Base-by-base conservation (phyloP, 2,113 vertebrate species). In the Sylvilagus bachmani region DNA sequence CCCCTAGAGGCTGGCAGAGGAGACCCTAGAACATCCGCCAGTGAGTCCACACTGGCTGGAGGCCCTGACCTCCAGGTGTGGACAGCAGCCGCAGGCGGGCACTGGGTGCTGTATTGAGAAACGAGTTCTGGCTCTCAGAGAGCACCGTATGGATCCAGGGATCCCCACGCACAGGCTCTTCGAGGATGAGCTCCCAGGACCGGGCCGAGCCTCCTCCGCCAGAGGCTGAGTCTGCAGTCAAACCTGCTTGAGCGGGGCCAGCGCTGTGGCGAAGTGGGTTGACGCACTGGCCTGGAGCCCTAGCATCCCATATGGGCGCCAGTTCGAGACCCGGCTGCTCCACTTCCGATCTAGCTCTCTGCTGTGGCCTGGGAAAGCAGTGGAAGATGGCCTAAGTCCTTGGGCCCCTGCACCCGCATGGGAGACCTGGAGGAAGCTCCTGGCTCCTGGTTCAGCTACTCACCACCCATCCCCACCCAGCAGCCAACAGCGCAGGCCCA, bases 101-200 rank as follows among this genome's bases (percentile, higher is more conserved):
- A 0, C 3, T 0, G 13, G 70, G 3, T 6, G 36, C 16, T 19
- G 36, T 14, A 33, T 4, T 2, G 67, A 61, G 71, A 82, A 22
- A 51, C 17, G 19, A 10, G 11, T 21, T n/a, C 3, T 24, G 1
- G 49, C 17, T 33, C 70, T 49, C 55, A 3, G 4, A 49, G 1
- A 10, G 27, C 1, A 2, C n/a, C 66, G 38, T 38, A 38, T 1
- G 3, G 24, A 36, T 16, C 38, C 3, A 5, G 33, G 1, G 6
- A 19, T 1, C 4, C 8, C 0, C 25, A 3, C 0, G 0, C 3
- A 0, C 27, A 19, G 44, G 33, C 16, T 1, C 10, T 22, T 62
- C 31, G 0, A 38, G 58, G 71, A n/a, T 0, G 4, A 6, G 22
- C 13, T 2, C 19, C 14, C 9, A 25, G 49, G 71, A 19, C 0